Conservation (phyloP, 2,797 vertebrate genomes). For the Sparidentex hasta region DNA sequence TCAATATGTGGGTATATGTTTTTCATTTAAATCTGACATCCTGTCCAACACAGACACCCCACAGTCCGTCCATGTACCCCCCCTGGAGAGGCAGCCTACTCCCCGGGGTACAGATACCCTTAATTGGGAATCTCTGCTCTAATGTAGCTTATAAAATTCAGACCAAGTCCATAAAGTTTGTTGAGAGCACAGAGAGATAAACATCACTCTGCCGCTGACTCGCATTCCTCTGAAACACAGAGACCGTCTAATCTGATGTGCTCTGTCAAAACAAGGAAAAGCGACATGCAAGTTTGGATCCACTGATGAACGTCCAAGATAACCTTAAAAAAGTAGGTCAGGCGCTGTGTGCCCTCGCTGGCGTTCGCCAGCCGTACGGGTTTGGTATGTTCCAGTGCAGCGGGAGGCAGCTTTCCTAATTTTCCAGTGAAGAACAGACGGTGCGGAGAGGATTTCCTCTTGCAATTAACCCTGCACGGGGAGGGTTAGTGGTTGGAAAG, state of each 20-base stretch:
- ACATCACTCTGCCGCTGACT: constrained; percentile 38
- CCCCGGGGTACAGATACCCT: not conserved
- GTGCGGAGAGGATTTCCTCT: constrained; percentile 76
- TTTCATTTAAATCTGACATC: not conserved
- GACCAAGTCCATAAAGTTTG: constrained; percentile 4
- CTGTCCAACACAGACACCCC: not conserved
- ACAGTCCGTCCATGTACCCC: not conserved
- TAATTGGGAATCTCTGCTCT: not conserved
- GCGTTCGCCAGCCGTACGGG: constrained; percentile 53
- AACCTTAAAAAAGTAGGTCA: constrained; percentile 67
- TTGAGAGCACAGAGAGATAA: constrained; percentile 31
- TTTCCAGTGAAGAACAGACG: constrained; percentile 71
- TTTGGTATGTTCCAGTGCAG: constrained; percentile 36
- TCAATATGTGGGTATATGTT: not conserved
- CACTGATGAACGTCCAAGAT: constrained; percentile 67
- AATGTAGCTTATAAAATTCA: constrained; percentile 1
- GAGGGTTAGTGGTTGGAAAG: constrained; percentile 75
- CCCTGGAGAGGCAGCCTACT: no score
- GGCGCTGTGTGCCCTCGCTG: constrained; percentile 20
- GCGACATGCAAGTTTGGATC: constrained; percentile 34
- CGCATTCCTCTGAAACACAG: constrained; percentile 71
- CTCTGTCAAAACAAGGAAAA: constrained; percentile 79
- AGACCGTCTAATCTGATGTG: constrained; percentile 41
- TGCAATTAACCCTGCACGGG: constrained; percentile 70
- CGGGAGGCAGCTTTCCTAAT: constrained; percentile 67